Evolutionary conservation across 2,888 invertebrate genomes (phyloP), one percentile per base, ranked within the genome.

Genomic region (Sericinus montela): DNA sequence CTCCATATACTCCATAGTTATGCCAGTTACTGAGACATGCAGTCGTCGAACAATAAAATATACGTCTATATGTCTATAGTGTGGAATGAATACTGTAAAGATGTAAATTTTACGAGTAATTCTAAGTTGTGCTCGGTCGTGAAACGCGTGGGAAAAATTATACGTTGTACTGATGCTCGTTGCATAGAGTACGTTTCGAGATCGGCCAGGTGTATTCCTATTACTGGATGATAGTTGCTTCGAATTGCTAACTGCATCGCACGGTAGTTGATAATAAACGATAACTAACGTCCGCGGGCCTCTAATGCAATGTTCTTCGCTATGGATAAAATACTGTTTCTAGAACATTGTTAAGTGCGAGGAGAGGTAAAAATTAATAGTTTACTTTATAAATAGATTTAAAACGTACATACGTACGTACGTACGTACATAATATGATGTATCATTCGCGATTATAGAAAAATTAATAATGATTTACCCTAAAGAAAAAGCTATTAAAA

Each of bases 271-370:
- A 47, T 47, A 47, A 41, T 47, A 15, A 23, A 42, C 23, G 42
- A 37, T 48, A 41, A 37, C 30, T 41, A 19, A 42, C 47, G 19
- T 41, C 36, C 41, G 19, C 35, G 41, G 29, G 32, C 16, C 16
- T 10, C 4, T 13, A 15, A n/a, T 10, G 36, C 10, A 34, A 34
- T 34, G 8, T n/a, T 23, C 11, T 10, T n/a, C 35, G 14, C 23
- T 23, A 15, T 23, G 14, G 9, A 16, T 47, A 36, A 30, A 37
- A 13, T 30, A 42, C 35, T 13, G 16, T 19, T 41, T 42, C 42
- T 47, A 47, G 13, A 45, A 45, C 23, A 14, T 16, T 10, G 29
- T 29, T 39, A 46, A 46, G 9, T 40, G 23, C 35, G 35, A 7
- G 13, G 6, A 14, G 14, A 7, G 35, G 10, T 35, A 29, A 35